Evolutionary conservation across 2,888 invertebrate genomes (phyloP).

Genomic region (Coenonympha arcania): DNA sequence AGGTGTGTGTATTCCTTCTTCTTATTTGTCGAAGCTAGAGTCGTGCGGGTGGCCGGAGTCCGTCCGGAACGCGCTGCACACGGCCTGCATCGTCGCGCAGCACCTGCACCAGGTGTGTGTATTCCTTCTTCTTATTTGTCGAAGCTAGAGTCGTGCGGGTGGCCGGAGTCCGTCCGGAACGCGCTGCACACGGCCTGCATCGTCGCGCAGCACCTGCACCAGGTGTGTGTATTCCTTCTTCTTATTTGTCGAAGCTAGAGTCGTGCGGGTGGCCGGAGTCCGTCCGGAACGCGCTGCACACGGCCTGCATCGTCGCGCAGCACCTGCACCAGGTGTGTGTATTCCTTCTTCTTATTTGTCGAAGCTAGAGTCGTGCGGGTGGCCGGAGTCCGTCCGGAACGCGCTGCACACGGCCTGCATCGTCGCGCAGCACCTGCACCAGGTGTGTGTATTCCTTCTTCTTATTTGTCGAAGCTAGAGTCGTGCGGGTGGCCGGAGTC

Average conservation of each 20-base stretch:
- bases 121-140: background rate
- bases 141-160: slow-evolving; percentile 89
- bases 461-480: no score
- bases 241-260: no score
- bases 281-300: slow-evolving; percentile 90
- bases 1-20: slow-evolving; percentile 38
- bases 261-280: slow-evolving; percentile 92
- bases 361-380: slow-evolving; percentile 89
- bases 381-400: slow-evolving; percentile 92
- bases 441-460: slow-evolving; percentile 38
- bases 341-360: background rate
- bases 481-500: slow-evolving; percentile 92
- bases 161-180: slow-evolving; percentile 92
- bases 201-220: slow-evolving; percentile 92
- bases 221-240: slow-evolving; percentile 38
- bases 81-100: slow-evolving; percentile 96
- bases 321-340: slow-evolving; percentile 79
- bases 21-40: no score
- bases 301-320: slow-evolving; percentile 96
- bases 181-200: slow-evolving; percentile 94
- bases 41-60: slow-evolving; percentile 92
- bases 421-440: slow-evolving; percentile 92
- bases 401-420: slow-evolving; percentile 94
- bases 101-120: slow-evolving; percentile 79
- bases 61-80: slow-evolving; percentile 90